A percentile compares a stretch with the other conserved stretches of the same genome.
These are phyloP conservation scores for Oscheius myriophilus DNA, from an alignment of 2,888 invertebrate genomes.

Conservation along the genomic window DNA sequence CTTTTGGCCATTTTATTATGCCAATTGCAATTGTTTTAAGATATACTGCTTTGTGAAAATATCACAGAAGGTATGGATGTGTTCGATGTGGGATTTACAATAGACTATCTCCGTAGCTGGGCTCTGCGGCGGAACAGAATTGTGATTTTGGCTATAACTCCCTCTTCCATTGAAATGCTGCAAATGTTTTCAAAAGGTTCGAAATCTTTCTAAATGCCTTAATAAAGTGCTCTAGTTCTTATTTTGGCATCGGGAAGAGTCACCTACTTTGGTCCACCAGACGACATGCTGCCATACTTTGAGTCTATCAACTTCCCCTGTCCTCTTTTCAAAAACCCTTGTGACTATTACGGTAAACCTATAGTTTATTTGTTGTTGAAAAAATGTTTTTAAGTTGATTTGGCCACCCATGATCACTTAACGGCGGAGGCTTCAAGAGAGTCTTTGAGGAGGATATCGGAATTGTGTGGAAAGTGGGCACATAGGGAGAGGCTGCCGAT, in stretches of 20 bases:
- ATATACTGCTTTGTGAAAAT: constrained; percentile 86
- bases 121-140: constrained; percentile 79
- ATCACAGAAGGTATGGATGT: constrained; percentile 90
- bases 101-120: constrained; percentile 93
- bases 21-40: constrained; percentile 69
- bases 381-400: constrained; percentile 80
- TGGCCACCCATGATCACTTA: constrained; percentile 90
- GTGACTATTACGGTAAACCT: constrained; percentile 83
- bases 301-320: constrained; percentile 90
- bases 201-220: neutral
- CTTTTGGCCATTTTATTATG: neutral
- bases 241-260: constrained; percentile 88
- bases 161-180: constrained; percentile 92
- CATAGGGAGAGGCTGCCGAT: constrained; percentile 1
- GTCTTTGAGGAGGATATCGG: constrained; percentile 90
- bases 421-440: constrained; percentile 93
- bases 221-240: constrained; percentile 75
- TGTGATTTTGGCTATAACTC: constrained; percentile 89
- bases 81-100: constrained; percentile 92
- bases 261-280: constrained; percentile 88
- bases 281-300: constrained; percentile 85
- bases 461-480: constrained; percentile 82
- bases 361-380: too few relatives aligned
- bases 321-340: constrained; percentile 93
- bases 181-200: constrained; percentile 84